Evolutionary conservation across 1,140 invertebrate species (phyloP), one percentile per base, ranked within the genome.

Genomic region (Hesperophylax magnus): DNA sequence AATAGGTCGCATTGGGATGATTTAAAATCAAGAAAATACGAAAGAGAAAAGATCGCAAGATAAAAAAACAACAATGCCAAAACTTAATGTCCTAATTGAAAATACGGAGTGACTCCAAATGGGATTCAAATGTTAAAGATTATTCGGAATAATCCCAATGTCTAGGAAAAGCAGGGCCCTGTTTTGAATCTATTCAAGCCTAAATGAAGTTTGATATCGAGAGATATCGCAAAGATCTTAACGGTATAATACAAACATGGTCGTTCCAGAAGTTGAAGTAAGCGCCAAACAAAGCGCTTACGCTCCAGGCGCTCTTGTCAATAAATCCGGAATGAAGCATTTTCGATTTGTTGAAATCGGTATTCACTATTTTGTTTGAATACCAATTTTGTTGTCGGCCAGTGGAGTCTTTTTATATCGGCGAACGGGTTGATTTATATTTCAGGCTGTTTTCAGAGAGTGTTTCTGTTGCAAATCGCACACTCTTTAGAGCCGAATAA

Each of bases 151-250:
- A 76, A 76, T n/a, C 17, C 31, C 27, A 39, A 76, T 31, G 31
- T 61, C 14, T 47, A 15, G 56, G n/a, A 31, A 34, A 60, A 60
- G n/a, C 34, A 61, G 54, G 34, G 39, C 53, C 39, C 31, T 76
- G 47, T 78, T 58, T 56, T n/a, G 22, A 39, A 71, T 78, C 77
- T 71, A 67, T 78, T 78, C 61, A 39, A 22, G 17, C 8, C n/a
- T 39, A 78, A 78, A 78, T 69, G 63, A 78, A 78, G 61, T 78
- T 47, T 78, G 52, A 56, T 58, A 61, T 63, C 22, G 15, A 11
- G 47, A 34, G 34, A 65, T 69, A 78, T 78, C 63, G 15, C 47
- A 31, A n/a, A 0, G 39, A 78, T 78, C 77, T 69, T 78, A 69
- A 56, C 22, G 52, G 39, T 8, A 20, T 47, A 39, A 77, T 69